These are phyloP conservation scores for Prunella fulvescens DNA, from an alignment of 2,113 vertebrate genomes.

Conservation along the genomic window DNA sequence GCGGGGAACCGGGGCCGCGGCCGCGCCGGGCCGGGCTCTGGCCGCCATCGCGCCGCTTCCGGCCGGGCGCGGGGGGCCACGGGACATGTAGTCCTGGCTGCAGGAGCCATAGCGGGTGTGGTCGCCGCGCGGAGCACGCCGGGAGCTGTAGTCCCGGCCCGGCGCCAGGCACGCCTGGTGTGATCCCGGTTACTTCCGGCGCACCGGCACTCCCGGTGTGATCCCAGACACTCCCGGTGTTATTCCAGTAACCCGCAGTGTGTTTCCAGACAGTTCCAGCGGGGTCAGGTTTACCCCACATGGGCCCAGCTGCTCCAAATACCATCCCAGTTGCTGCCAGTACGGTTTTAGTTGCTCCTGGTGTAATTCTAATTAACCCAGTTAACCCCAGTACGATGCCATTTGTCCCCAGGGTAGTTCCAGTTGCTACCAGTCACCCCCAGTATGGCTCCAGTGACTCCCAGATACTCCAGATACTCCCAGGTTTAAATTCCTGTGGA, in stretches of 20 bases:
- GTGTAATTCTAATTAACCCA: neutral
- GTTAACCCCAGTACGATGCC: neutral
- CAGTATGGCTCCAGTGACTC: neutral
- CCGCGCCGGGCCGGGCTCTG: no score
- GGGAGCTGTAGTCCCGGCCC: neutral
- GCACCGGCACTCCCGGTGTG: neutral
- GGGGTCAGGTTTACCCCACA: no score
- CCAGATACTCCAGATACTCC: neutral
- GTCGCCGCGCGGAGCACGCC: neutral
- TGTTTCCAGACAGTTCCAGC: no score
- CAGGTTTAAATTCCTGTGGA: neutral
- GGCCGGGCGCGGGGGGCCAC: neutral
- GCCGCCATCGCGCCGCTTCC: no score
- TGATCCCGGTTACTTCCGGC: rapidly evolving
- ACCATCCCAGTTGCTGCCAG: no score
- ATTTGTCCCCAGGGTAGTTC: neutral
- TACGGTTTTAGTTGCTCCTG: no score
- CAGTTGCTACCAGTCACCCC: neutral
- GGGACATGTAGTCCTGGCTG: neutral
- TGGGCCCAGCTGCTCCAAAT: neutral
- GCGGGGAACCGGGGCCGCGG: no score
- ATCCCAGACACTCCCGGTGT: neutral
- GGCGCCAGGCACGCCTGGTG: rapidly evolving
- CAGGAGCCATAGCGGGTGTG: rapidly evolving
- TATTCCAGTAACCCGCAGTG: rapidly evolving